These are phyloP conservation scores for Cheilosia grossa DNA, from an alignment of 2,888 invertebrate species.

Conservation along the genomic window DNA sequence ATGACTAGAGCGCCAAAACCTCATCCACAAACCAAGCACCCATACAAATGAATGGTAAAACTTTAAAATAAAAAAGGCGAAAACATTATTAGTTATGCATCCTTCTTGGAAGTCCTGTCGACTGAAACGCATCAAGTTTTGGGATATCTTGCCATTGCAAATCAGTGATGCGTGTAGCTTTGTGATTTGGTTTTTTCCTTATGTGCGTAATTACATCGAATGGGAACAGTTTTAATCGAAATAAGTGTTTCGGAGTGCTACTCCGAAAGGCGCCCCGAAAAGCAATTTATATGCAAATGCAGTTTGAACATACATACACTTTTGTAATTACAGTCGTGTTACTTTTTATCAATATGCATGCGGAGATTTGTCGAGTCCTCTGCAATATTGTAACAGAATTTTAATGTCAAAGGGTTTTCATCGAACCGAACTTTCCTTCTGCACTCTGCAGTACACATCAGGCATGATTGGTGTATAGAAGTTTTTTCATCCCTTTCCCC, in stretches of 20 bases:
- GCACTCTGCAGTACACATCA: not conserved
- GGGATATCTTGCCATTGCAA: conserved; percentile 17
- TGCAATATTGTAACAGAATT: conserved; percentile 71
- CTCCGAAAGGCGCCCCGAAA: conserved; percentile 54
- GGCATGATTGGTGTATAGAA: conserved; percentile 43
- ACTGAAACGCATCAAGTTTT: conserved; percentile 46
- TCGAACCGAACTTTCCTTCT: not conserved
- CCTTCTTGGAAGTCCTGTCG: conserved; percentile 44
- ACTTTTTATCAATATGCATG: conserved; percentile 44
- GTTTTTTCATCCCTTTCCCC: conserved; percentile 21
- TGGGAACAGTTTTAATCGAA: conserved; percentile 35
- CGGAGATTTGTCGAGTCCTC: conserved; percentile 55
- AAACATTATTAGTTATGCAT: conserved; percentile 6
- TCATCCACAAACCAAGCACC: conserved; percentile 37
- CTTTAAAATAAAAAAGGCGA: too few species aligned
- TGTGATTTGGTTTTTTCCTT: conserved; percentile 42
- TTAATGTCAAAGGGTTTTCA: conserved; percentile 75
- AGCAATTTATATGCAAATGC: conserved; percentile 76
- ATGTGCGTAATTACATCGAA: conserved; percentile 30
- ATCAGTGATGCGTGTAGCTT: conserved; percentile 28
- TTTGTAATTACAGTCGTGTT: conserved; percentile 53
- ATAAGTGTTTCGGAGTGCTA: conserved; percentile 56
- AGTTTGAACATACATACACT: conserved; percentile 27
- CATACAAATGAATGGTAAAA: conserved; percentile 61
- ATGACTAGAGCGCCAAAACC: conserved; percentile 13